Base-by-base conservation (phyloP, 2,888 invertebrate species). In the Drosophila affinis region DNA sequence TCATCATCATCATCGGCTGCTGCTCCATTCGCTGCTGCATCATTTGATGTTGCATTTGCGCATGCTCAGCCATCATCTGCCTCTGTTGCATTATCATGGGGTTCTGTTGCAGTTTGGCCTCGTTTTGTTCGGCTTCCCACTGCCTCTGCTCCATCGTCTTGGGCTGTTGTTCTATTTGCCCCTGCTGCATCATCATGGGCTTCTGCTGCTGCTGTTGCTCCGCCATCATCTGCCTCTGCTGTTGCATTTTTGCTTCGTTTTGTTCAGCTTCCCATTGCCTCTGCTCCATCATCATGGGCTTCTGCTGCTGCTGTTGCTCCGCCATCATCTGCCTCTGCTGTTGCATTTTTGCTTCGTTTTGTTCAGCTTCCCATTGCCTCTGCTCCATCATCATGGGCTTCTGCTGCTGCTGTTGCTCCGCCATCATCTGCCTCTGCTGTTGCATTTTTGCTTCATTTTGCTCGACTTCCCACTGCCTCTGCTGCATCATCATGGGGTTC, bases 1-100 rank as follows among this genome's bases (percentile, higher is more conserved):
- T 18, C 34, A 51, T 46, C n/a, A 39, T 57, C n/a, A 32, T 32
- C 34, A 1, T 24, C 29, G 48, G 53, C 34, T 67, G 44, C 47
- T 54, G 53, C 7, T 39, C 32, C 32, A 21, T 18, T 9, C 49
- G 48, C 21, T 62, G 62, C 12, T 68, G 53, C 39, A 47, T 70
- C 72, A 73, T 65, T 21, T 62, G 75, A 27, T 58, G n/a, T n/a
- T n/a, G 70, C 45, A 29, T 29, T 29, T 79, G 62, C 9, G 29
- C 29, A 9, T 62, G 46, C 5, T 77, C 67, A 9, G 71, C 62
- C 0, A 51, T 49, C 78, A 67, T 70, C 18, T 76, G 72, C 0
- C 65, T 56, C 14, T 69, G 58, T 17, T 64, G 72, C 27, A 52
- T 21, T 17, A 47, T 46, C 44, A 52, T 44, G 60, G 60, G 62